Conservation (phyloP, 2,113 vertebrate species). For the Pao palembangensis region DNA sequence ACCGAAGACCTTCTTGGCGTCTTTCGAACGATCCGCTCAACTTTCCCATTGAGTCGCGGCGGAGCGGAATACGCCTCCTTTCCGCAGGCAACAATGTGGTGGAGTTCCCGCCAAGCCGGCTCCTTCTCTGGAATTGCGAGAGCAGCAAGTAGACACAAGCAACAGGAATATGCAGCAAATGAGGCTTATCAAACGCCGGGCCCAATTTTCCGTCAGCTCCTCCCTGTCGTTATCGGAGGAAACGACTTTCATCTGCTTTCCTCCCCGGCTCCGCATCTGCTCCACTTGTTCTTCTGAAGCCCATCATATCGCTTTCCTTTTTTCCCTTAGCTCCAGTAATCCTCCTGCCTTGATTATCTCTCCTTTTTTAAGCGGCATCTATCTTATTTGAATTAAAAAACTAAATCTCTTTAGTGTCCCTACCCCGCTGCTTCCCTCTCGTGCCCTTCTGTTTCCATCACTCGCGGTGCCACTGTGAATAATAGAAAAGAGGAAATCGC, state of each 20-base stretch:
- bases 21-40: no score
- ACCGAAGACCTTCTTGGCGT: no score
- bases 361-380: constrained; percentile 30
- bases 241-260: constrained; percentile 51
- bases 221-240: constrained; percentile 36
- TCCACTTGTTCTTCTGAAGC: constrained; percentile 44
- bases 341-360: not conserved
- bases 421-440: constrained; percentile 31
- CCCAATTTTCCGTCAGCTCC: constrained; percentile 43
- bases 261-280: constrained; percentile 28
- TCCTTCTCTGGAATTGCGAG: not conserved
- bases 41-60: no score
- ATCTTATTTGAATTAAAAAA: constrained; percentile 49
- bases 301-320: constrained; percentile 19
- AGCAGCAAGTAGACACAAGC: constrained; percentile 31
- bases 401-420: constrained; percentile 45
- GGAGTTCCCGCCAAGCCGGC: constrained; percentile 36
- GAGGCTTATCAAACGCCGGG: constrained; percentile 54
- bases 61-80: constrained; percentile 1
- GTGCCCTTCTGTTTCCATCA: constrained; percentile 52
- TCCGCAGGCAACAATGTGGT: constrained; percentile 28
- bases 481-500: constrained; percentile 18
- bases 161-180: constrained; percentile 46
- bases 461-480: constrained; percentile 42
- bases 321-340: not conserved